Evolutionary conservation across 2,797 vertebrate genomes (phyloP).

Genomic region (Hemibagrus guttatus): DNA sequence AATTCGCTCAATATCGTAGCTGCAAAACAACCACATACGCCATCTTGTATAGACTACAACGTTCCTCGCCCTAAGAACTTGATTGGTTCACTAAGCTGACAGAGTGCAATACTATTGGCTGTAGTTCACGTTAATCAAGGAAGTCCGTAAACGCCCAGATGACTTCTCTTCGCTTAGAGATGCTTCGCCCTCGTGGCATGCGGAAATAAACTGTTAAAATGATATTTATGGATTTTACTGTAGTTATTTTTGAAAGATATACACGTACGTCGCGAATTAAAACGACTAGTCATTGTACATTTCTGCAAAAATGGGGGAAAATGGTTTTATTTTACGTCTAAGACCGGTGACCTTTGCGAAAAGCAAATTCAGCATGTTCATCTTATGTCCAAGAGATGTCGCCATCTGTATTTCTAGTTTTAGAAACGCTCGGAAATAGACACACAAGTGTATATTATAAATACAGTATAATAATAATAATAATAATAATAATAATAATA

Average conservation of each 20-base stretch:
- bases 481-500: not conserved
- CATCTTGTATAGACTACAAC: slow-evolving; percentile 78
- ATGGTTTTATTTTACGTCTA: slow-evolving; percentile 1
- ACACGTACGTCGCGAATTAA: too few relatives aligned
- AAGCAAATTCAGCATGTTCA: not conserved
- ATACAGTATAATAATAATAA: not conserved
- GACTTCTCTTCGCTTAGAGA: not conserved
- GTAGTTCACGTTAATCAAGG: slow-evolving; percentile 64
- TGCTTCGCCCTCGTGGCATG: slow-evolving; percentile 39
- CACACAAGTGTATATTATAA: not conserved
- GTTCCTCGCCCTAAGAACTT: slow-evolving; percentile 60
- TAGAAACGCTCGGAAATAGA: not conserved
- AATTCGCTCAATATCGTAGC: slow-evolving; percentile 74
- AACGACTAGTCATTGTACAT: not conserved
- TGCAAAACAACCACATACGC: slow-evolving; percentile 80
- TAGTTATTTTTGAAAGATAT: not conserved
- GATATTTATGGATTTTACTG: not conserved
- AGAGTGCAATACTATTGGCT: slow-evolving; percentile 50
- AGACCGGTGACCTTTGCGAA: slow-evolving; percentile 35
- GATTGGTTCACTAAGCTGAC: slow-evolving; percentile 70
- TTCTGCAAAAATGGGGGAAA: not conserved
- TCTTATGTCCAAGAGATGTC: slow-evolving; percentile 66
- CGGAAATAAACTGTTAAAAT: slow-evolving; percentile 1
- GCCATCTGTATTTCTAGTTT: slow-evolving; percentile 44
- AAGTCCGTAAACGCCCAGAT: slow-evolving; percentile 23